Conservation (phyloP, 2,888 invertebrate species). For the Syrista parreyssii region DNA sequence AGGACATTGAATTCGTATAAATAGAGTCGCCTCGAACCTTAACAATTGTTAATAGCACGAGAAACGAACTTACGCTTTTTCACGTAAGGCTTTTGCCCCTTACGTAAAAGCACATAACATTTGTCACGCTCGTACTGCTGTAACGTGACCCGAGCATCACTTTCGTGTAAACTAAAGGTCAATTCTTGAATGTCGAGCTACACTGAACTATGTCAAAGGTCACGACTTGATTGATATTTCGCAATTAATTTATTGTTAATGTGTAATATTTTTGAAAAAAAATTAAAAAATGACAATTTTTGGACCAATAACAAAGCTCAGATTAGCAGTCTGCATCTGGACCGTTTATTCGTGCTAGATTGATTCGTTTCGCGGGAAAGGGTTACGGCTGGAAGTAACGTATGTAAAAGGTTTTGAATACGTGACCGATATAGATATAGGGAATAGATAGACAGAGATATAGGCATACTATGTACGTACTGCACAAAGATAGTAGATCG, state of each 20-base stretch:
- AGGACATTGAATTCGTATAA: not conserved
- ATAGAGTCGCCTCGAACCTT: not conserved
- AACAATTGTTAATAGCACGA: not conserved
- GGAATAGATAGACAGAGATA: too few relatives aligned
- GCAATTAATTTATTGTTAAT: not conserved
- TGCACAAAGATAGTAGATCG: not conserved
- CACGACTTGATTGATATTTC: not conserved
- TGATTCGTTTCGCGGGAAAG: too few relatives aligned
- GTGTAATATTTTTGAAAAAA: not conserved
- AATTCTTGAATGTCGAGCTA: not conserved
- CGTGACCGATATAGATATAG: too few relatives aligned
- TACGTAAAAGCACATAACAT: not conserved
- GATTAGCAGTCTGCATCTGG: too few relatives aligned
- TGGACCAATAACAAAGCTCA: too few relatives aligned
- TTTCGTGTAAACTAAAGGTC: not conserved
- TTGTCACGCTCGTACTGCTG: not conserved
- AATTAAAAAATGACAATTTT: too few relatives aligned
- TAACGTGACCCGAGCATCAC: not conserved
- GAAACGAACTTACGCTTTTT: not conserved
- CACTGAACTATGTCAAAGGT: not conserved
- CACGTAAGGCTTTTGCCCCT: too few relatives aligned
- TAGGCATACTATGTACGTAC: too few relatives aligned
- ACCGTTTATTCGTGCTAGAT: too few relatives aligned
- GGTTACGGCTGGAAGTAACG: too few relatives aligned
- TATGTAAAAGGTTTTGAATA: too few relatives aligned